Percentiles rank a stretch among this genome's conserved stretches.
Evolutionary conservation across 2,888 invertebrate genomes (phyloP).

Genomic region (Ophioninae sp.): DNA sequence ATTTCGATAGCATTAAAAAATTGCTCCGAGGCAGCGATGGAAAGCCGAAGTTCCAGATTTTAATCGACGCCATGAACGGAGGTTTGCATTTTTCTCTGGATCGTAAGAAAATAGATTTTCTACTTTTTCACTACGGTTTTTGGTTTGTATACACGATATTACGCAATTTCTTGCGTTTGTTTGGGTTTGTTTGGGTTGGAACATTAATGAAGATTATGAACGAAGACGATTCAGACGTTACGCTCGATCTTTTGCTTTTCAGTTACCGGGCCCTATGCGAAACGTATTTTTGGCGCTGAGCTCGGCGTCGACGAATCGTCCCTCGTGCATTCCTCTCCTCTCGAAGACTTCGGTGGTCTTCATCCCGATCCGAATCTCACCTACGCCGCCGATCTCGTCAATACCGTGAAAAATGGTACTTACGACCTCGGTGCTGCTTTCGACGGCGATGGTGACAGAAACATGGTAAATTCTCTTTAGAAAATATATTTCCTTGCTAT

Average conservation of each 20-base stretch:
- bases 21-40: conserved; percentile 87
- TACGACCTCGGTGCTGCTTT: conserved; percentile 97
- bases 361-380: conserved; percentile 99
- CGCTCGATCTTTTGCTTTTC: conserved; percentile 67
- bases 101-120: not conserved
- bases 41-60: conserved; percentile 89
- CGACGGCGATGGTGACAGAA: conserved; percentile 94
- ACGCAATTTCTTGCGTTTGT: not conserved
- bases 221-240: not conserved
- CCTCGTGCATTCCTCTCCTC: conserved; percentile 89
- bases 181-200: not conserved
- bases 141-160: not conserved
- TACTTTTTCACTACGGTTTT: not conserved
- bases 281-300: conserved; percentile 92
- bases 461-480: conserved; percentile 72
- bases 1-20: conserved; percentile 90
- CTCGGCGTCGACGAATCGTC: conserved; percentile 88
- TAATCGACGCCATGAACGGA: conserved; percentile 97
- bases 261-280: conserved; percentile 98
- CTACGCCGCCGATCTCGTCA: conserved; percentile 90
- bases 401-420: conserved; percentile 82
- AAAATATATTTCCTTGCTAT: conserved; percentile 13
- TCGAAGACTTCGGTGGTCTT: conserved; percentile 97
- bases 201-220: not conserved
- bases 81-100: conserved; percentile 82